These are phyloP conservation scores for Archips crataeganus DNA, from an alignment of 2,888 invertebrate species.

Conservation along the genomic window DNA sequence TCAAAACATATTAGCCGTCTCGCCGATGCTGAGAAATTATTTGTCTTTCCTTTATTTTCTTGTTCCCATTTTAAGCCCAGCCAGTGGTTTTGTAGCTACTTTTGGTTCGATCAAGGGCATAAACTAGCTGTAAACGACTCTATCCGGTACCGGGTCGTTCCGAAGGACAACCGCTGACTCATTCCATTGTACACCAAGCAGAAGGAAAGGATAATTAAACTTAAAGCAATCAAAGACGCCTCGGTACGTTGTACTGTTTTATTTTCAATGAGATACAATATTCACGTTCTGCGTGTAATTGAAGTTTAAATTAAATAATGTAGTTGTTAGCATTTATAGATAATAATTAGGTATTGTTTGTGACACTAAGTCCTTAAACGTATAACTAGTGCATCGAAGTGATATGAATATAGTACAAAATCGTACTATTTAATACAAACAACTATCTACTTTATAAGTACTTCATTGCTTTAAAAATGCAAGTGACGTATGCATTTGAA, in stretches of 20 bases:
- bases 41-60: not conserved
- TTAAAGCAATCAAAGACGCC: conserved; percentile 20
- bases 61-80: not conserved
- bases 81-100: not conserved
- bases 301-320: conserved; percentile 62
- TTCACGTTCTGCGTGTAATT: conserved; percentile 56
- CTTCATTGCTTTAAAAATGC: conserved; percentile 49
- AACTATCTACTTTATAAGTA: conserved; percentile 47
- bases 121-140: not conserved
- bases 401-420: conserved; percentile 62
- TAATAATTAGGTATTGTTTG: conserved; percentile 52
- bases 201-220: conserved; percentile 49
- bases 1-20: not conserved
- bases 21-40: not conserved
- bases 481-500: conserved; percentile 24
- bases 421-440: conserved; percentile 50
- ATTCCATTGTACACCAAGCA: conserved; percentile 43
- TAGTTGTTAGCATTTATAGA: conserved; percentile 59
- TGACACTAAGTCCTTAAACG: conserved; percentile 64
- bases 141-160: conserved; percentile 17
- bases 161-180: conserved; percentile 15
- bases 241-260: conserved; percentile 67
- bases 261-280: conserved; percentile 75
- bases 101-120: conserved; percentile 11
- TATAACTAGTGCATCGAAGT: conserved; percentile 69